phyloP scores from a whole-genome alignment of 2,113 vertebrate genomes.

The Gavialis gangeticus region DNA sequence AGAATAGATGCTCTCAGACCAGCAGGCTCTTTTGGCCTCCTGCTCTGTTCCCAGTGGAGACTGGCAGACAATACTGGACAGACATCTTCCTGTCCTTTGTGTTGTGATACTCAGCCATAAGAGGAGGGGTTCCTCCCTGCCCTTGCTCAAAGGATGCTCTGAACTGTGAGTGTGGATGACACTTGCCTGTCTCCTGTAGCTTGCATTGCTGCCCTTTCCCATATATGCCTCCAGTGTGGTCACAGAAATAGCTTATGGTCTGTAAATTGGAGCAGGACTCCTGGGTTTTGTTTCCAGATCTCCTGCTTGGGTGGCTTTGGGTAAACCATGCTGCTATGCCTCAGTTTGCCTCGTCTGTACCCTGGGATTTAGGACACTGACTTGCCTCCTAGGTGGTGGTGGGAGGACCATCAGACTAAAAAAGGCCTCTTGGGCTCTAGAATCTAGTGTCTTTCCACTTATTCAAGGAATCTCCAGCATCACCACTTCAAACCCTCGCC shows the following conservation, averaged over 20 bases:
- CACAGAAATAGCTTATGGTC: background rate
- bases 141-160: background rate
- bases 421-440: too few relatives aligned
- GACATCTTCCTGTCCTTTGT: background rate
- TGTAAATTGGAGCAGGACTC: background rate
- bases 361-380: background rate
- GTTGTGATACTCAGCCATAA: background rate
- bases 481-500: too few relatives aligned
- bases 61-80: too few relatives aligned
- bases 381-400: background rate
- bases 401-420: too few relatives aligned
- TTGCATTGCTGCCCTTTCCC: background rate
- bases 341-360: background rate
- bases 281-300: background rate
- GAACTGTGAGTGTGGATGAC: background rate
- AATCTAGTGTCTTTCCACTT: too few relatives aligned
- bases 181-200: background rate
- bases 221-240: background rate
- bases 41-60: background rate
- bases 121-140: background rate
- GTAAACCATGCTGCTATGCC: background rate
- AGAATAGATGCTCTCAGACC: background rate
- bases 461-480: too few relatives aligned
- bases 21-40: background rate
- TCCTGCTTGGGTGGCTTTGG: background rate